phyloP scores from a whole-genome alignment of 2,888 invertebrate species.

The Junonia oenone region DNA sequence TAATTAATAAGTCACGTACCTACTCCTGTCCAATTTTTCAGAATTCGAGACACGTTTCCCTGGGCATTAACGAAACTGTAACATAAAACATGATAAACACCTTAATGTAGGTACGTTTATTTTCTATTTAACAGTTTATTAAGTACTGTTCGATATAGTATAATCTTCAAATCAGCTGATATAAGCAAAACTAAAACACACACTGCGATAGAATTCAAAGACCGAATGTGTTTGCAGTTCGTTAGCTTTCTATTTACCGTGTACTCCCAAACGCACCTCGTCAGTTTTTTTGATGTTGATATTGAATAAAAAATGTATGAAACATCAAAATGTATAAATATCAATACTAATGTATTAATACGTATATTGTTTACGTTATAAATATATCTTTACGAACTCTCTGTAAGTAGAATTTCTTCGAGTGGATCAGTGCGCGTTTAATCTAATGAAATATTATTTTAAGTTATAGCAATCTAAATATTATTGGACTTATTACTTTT shows the following conservation, averaged over 20 bases:
- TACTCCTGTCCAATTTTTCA: background rate
- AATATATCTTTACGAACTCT: too few relatives aligned
- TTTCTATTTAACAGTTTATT: background rate
- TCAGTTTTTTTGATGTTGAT: background rate
- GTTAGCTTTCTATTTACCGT: slow-evolving; percentile 4
- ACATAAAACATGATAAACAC: background rate
- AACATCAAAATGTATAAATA: background rate
- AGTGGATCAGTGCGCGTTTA: too few relatives aligned
- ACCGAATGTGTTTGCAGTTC: background rate
- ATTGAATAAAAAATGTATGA: background rate
- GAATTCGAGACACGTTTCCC: background rate
- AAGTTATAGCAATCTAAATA: too few relatives aligned
- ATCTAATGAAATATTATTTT: too few relatives aligned
- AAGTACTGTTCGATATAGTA: background rate
- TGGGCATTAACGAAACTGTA: background rate
- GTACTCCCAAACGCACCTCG: background rate
- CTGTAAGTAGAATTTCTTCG: too few relatives aligned
- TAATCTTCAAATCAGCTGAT: too few relatives aligned
- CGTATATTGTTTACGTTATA: too few relatives aligned
- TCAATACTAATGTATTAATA: background rate
- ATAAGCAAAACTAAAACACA: background rate
- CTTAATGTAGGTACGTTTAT: background rate
- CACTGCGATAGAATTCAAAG: background rate
- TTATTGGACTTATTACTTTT: too few relatives aligned
- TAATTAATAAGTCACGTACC: background rate